phyloP scores from a whole-genome alignment of 2,113 vertebrate species.

The Lepus europaeus region DNA sequence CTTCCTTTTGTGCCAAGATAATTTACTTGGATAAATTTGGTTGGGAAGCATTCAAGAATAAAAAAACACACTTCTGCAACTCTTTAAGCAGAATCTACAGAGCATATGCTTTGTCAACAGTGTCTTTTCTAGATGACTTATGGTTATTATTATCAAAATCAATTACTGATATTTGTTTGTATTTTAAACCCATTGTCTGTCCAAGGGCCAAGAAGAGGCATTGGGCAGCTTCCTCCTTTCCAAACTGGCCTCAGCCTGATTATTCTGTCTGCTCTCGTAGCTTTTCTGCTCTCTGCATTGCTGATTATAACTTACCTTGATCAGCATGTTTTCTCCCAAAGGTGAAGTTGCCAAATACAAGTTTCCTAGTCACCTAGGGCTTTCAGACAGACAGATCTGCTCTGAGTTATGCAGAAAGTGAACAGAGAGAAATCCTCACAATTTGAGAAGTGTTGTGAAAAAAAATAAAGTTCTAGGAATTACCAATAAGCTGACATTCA shows the following conservation, averaged over 20 bases:
- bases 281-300: not conserved
- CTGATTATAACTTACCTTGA: not conserved
- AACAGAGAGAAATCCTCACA: not conserved
- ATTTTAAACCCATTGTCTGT: slow-evolving; percentile 4
- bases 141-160: slow-evolving; percentile 8
- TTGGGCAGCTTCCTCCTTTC: not conserved
- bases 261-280: not conserved
- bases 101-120: not conserved
- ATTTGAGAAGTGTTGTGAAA: not conserved
- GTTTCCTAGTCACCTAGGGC: not conserved
- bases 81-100: not conserved
- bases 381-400: not conserved
- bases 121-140: not conserved
- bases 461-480: slow-evolving; percentile 37
- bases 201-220: not conserved
- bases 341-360: not conserved
- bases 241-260: not conserved
- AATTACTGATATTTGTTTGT: not conserved
- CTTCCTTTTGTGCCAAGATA: slow-evolving; percentile 13
- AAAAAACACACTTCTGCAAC: not conserved
- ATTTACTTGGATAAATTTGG: not conserved
- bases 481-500: not conserved
- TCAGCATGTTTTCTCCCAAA: not conserved
- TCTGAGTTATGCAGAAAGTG: not conserved
- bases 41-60: not conserved